These are phyloP conservation scores for Syngnathus floridae DNA, from an alignment of 2,113 vertebrate species.

Conservation along the genomic window DNA sequence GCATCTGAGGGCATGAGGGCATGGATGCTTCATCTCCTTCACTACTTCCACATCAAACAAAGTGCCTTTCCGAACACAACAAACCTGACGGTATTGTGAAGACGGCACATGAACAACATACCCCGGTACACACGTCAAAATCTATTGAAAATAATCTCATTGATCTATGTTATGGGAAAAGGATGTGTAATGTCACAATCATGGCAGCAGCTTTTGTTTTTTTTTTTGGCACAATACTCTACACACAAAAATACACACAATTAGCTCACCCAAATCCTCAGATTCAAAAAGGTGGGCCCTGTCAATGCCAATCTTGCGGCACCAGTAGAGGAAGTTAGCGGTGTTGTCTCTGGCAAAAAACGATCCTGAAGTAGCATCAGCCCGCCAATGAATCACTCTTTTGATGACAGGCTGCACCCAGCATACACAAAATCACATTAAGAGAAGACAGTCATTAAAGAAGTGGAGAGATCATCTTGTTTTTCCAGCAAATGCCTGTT, in stretches of 20 bases:
- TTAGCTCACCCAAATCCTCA: constrained; percentile 89
- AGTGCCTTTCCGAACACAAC: not conserved
- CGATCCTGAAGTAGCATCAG: constrained; percentile 88
- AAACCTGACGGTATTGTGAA: constrained; percentile 1
- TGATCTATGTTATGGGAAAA: not conserved
- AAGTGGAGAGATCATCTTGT: not conserved
- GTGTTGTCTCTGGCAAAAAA: constrained; percentile 97
- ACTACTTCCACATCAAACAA: not conserved
- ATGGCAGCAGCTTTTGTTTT: not conserved
- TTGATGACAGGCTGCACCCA: constrained; percentile 52
- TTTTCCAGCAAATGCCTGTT: not conserved
- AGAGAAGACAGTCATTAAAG: not conserved
- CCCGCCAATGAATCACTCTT: constrained; percentile 86
- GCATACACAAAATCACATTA: constrained; percentile 8
- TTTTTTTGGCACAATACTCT: too few relatives aligned
- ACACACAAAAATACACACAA: not conserved
- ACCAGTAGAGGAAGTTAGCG: constrained; percentile 97
- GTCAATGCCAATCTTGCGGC: constrained; percentile 89
- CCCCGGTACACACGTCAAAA: not conserved
- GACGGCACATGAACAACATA: not conserved
- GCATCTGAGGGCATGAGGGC: constrained; percentile 43
- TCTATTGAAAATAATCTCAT: constrained; percentile 1
- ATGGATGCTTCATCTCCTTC: constrained; percentile 6
- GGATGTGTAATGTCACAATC: not conserved
- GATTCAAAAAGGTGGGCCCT: constrained; percentile 95